These are phyloP conservation scores for Labeo calbasu DNA, from an alignment of 2,797 vertebrate genomes.

Conservation along the genomic window DNA sequence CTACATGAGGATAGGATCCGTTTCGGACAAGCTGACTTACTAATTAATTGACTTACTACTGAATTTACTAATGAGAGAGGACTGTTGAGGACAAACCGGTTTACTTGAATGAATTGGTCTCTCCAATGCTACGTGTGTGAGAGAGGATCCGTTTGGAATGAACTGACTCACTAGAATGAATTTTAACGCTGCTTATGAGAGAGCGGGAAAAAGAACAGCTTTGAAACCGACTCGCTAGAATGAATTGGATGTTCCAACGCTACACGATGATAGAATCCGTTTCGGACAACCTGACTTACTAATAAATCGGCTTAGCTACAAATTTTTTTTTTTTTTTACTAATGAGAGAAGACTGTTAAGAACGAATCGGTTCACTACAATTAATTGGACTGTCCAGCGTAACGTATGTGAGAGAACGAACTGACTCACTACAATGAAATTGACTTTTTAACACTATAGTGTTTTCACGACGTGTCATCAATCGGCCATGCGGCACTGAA, in stretches of 20 bases:
- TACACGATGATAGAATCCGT: neutral
- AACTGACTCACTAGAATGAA: neutral
- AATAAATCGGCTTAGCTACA: no score
- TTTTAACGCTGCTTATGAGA: neutral
- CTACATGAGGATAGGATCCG: neutral
- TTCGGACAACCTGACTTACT: no score
- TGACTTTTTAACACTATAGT: no score
- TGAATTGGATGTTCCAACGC: neutral
- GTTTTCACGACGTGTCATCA: no score
- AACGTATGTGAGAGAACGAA: neutral
- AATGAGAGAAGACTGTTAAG: no score
- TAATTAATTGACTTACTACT: neutral
- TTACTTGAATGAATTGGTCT: neutral
- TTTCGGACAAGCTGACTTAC: neutral
- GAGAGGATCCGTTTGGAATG: neutral
- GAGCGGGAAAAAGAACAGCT: neutral
- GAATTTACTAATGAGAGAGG: neutral
- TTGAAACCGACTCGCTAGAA: neutral
- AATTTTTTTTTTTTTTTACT: no score
- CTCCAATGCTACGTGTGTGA: neutral
- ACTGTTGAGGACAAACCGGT: neutral
- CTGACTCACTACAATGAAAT: neutral
- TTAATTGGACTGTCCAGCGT: neutral
- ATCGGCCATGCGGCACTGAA: no score
- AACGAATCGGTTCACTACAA: neutral